Evolutionary conservation across 2,113 vertebrate species (phyloP).

Genomic region (Bucco capensis): DNA sequence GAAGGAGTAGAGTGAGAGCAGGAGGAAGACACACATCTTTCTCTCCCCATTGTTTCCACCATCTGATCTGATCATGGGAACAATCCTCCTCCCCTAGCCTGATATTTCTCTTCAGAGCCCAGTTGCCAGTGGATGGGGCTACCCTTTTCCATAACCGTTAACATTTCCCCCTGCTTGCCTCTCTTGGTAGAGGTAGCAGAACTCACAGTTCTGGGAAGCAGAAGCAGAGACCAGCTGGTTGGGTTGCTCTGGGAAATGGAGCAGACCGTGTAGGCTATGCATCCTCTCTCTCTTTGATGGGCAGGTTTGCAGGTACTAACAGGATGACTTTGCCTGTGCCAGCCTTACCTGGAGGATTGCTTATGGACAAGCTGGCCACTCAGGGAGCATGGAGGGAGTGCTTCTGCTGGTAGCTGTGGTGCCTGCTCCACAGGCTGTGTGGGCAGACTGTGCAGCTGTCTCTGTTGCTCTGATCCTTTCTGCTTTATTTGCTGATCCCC

Average conservation of each 20-base stretch:
- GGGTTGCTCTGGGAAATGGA: neutral
- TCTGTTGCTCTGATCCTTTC: fast-evolving
- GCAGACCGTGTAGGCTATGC: fast-evolving
- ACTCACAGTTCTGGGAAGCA: neutral
- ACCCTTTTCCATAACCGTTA: neutral
- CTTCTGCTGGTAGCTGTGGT: neutral
- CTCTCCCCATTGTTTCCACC: neutral
- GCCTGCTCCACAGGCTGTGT: neutral
- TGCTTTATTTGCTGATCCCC: fast-evolving
- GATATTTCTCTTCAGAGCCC: neutral
- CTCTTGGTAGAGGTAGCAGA: neutral
- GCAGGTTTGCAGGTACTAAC: neutral
- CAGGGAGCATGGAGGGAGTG: fast-evolving
- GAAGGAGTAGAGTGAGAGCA: neutral
- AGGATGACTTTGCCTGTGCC: neutral
- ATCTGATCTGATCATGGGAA: neutral
- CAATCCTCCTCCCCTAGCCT: neutral
- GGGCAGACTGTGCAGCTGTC: neutral
- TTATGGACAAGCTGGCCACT: neutral
- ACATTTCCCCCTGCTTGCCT: neutral
- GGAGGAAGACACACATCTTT: neutral
- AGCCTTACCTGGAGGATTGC: neutral
- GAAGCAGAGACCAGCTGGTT: neutral
- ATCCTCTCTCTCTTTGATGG: fast-evolving
- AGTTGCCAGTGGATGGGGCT: neutral